These are phyloP conservation scores for Xiphorhynchus erythropygius DNA, from an alignment of 2,797 vertebrate genomes.

Conservation along the genomic window DNA sequence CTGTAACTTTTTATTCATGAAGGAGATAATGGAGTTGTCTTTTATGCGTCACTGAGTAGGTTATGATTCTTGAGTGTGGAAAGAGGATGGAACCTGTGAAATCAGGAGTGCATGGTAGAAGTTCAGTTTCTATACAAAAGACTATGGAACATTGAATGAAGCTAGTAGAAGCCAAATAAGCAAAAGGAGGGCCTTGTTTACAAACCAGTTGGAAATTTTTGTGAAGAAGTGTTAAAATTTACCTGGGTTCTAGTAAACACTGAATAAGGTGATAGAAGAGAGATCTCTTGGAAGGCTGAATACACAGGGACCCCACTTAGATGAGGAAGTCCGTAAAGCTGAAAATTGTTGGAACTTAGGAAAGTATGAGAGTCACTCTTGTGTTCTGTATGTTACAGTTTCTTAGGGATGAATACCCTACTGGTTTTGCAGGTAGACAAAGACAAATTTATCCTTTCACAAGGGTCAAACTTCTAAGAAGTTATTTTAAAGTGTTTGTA, in stretches of 20 bases:
- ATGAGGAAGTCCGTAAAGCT: neutral
- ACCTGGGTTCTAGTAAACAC: neutral
- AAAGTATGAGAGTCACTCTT: neutral
- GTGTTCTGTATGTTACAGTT: neutral
- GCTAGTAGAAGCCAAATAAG: neutral
- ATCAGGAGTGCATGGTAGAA: neutral
- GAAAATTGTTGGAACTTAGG: neutral
- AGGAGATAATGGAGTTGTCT: neutral
- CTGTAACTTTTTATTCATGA: neutral
- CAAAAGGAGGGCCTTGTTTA: neutral
- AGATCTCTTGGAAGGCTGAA: neutral
- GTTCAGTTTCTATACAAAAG: neutral
- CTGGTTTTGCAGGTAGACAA: neutral
- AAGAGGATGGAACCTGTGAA: neutral
- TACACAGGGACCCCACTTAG: neutral
- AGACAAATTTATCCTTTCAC: neutral
- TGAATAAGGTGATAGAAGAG: neutral
- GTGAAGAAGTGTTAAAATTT: neutral
- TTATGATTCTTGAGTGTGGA: neutral
- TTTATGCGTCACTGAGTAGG: neutral
- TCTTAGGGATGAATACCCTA: neutral
- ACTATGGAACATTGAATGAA: neutral
- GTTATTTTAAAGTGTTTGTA: neutral
- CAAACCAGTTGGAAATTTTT: accelerated
- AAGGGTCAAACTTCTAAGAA: neutral